Percentiles rank a stretch among this genome's conserved stretches.
Evolutionary conservation across 2,113 vertebrate genomes (phyloP).

Genomic region (Mormyrus iriodes): DNA sequence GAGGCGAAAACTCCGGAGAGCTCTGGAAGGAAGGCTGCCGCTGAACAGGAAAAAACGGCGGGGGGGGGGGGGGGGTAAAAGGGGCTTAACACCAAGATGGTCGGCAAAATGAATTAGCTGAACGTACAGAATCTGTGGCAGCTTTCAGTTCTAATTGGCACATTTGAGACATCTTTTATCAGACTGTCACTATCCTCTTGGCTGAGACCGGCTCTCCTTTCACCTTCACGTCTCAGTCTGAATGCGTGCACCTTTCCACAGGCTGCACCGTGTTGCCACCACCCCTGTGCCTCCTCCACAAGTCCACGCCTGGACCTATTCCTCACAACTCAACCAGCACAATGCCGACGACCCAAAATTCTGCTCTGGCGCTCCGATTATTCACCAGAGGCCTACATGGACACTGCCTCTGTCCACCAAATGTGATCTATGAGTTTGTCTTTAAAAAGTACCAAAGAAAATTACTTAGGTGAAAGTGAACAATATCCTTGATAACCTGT

Average conservation of each 20-base stretch:
- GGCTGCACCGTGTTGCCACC: not conserved
- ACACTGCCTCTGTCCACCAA: not conserved
- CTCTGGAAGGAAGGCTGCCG: constrained; percentile 8
- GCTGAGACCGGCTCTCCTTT: constrained; percentile 20
- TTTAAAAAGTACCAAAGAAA: constrained; percentile 17
- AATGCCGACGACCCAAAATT: not conserved
- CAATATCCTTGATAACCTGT: constrained; percentile 38
- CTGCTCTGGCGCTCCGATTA: not conserved
- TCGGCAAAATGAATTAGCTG: constrained; percentile 64
- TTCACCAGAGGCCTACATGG: not conserved
- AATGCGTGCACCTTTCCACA: constrained; percentile 6
- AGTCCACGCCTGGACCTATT: not conserved
- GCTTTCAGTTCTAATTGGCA: constrained; percentile 69
- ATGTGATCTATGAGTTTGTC: not conserved
- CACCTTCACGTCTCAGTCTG: constrained; percentile 14
- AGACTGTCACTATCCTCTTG: constrained; percentile 60
- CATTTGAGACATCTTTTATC: constrained; percentile 67
- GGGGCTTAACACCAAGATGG: constrained; percentile 49
- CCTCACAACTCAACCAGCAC: not conserved
- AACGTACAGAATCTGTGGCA: constrained; percentile 52
- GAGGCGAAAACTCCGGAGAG: constrained; percentile 34
- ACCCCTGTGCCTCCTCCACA: constrained; percentile 13
- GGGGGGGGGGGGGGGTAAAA: constrained; percentile 43
- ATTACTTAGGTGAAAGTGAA: constrained; percentile 33
- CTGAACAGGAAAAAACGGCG: constrained; percentile 10